Evolutionary conservation across 1,140 invertebrate species (phyloP).

Genomic region (Drosophila ambigua): DNA sequence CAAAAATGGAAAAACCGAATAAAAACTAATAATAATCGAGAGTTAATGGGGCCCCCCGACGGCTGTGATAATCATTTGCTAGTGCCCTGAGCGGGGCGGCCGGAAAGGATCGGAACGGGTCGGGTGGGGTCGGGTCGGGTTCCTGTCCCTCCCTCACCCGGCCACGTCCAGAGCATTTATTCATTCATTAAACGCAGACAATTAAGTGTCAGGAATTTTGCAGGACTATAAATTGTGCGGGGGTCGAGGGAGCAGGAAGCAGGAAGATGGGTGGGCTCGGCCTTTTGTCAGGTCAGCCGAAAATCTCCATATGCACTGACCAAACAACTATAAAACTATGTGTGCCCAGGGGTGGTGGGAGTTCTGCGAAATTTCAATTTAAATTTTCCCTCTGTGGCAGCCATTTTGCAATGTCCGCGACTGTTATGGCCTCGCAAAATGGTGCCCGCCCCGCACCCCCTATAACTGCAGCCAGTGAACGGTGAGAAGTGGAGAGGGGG

Average conservation of each 20-base stretch:
- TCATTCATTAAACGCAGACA: conserved; percentile 82
- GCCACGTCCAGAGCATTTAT: conserved; percentile 56
- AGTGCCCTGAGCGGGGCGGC: not conserved
- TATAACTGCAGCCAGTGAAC: not conserved
- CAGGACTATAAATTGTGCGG: conserved; percentile 69
- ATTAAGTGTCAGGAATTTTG: conserved; percentile 81
- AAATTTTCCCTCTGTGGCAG: conserved; percentile 65
- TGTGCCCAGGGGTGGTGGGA: conserved; percentile 32
- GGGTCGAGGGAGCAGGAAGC: conserved; percentile 1
- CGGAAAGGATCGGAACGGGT: not conserved
- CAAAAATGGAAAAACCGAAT: conserved; percentile 53
- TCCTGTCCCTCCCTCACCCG: not conserved
- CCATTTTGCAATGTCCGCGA: conserved; percentile 71
- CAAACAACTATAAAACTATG: conserved; percentile 81
- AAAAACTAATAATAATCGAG: conserved; percentile 78
- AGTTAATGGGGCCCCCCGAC: conserved; percentile 52
- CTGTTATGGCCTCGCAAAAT: conserved; percentile 63
- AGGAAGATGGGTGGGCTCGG: conserved; percentile 27
- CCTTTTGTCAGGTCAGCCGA: conserved; percentile 79
- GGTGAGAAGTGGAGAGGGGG: conserved; percentile 2
- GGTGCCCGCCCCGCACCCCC: conserved; percentile 30
- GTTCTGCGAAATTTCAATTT: conserved; percentile 70
- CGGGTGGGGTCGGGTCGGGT: not conserved
- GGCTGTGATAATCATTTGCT: conserved; percentile 49
- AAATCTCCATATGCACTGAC: conserved; percentile 80